Evolutionary conservation across 2,797 vertebrate species (phyloP).

Genomic region (Tympanoctomys barrerae): DNA sequence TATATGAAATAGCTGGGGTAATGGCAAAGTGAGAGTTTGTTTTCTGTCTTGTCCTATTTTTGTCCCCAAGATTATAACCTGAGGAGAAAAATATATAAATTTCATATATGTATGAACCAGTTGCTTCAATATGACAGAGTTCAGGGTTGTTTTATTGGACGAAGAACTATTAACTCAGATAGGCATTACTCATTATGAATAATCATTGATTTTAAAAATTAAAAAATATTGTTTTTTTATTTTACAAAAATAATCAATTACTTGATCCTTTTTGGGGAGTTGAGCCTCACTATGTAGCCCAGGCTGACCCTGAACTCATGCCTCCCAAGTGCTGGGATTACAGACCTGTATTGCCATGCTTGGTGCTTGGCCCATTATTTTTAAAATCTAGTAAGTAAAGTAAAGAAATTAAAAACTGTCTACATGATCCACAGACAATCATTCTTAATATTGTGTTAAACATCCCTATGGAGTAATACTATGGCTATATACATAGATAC

Average conservation of each 20-base stretch:
- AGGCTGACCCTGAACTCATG: neutral
- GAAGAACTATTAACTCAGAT: neutral
- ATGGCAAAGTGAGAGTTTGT: neutral
- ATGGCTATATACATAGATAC: neutral
- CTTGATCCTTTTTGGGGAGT: neutral
- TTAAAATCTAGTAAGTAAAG: constrained; percentile 37
- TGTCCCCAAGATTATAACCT: neutral
- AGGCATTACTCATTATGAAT: neutral
- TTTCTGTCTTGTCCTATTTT: neutral
- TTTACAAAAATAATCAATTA: constrained; percentile 28
- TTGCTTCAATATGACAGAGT: neutral
- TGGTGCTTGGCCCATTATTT: neutral
- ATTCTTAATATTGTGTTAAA: neutral
- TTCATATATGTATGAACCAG: neutral
- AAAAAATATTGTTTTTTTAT: neutral
- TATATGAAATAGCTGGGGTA: neutral
- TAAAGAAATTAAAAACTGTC: constrained; percentile 16
- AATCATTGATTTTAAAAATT: neutral
- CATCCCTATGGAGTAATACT: neutral
- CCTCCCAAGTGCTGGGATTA: neutral
- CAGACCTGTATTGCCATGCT: neutral
- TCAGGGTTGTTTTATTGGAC: neutral
- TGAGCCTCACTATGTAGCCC: neutral
- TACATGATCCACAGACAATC: neutral
- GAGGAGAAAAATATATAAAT: neutral